These are phyloP conservation scores for Amphibalanus amphitrite DNA, from an alignment of 1,140 invertebrate genomes.

Conservation along the genomic window DNA sequence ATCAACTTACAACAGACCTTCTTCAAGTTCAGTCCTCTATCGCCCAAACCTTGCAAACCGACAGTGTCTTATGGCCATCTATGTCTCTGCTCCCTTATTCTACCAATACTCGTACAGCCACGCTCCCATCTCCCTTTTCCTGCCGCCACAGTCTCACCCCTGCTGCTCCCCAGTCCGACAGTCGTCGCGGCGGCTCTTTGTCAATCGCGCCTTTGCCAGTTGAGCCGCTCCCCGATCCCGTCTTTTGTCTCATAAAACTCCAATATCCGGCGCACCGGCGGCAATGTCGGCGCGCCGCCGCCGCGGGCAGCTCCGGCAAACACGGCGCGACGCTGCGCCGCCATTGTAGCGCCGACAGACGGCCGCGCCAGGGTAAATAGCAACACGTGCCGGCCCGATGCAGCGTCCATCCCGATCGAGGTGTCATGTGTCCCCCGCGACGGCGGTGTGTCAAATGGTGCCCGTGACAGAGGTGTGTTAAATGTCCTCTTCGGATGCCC, in stretches of 20 bases:
- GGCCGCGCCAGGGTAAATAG: background rate
- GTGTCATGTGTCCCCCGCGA: too few species aligned
- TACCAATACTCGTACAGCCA: too few species aligned
- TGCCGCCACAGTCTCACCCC: background rate
- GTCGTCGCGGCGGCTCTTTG: background rate
- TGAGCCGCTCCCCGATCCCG: background rate
- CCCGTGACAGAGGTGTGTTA: too few species aligned
- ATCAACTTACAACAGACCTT: too few species aligned
- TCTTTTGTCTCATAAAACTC: slow-evolving; percentile 2
- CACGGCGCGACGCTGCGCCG: background rate
- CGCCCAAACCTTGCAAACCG: too few species aligned
- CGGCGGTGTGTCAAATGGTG: too few species aligned
- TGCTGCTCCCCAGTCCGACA: too few species aligned
- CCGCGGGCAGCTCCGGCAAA: background rate
- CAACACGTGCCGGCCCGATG: background rate
- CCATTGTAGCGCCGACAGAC: background rate
- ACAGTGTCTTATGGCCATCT: too few species aligned
- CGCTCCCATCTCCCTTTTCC: background rate
- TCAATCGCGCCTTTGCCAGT: background rate
- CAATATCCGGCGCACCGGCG: background rate
- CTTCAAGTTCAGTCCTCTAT: too few species aligned
- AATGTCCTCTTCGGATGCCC: too few species aligned
- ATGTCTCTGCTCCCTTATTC: too few species aligned
- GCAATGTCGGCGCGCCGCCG: too few species aligned
- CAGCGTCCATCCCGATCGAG: background rate